Conservation (phyloP, 1,140 invertebrate species). For the Zaprionus ghesquierei region DNA sequence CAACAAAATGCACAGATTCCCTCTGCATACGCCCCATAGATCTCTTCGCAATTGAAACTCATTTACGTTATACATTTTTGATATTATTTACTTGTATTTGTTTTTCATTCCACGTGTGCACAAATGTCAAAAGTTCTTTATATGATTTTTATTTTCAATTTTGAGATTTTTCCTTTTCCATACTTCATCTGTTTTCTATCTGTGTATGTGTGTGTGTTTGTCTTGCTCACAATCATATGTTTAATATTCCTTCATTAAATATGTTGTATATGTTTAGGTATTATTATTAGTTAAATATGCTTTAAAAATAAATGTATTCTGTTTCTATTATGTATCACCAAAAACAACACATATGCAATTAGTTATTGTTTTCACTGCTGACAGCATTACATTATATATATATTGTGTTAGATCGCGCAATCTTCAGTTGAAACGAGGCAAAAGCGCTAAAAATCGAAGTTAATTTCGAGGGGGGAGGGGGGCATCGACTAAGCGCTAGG, state of each 20-base stretch:
- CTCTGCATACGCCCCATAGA: background rate
- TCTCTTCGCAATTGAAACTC: background rate
- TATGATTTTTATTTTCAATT: slow-evolving; percentile 25
- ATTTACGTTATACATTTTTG: slow-evolving; percentile 39
- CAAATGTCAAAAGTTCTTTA: slow-evolving; percentile 63
- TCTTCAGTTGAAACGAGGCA: background rate
- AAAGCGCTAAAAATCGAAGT: slow-evolving; percentile 16
- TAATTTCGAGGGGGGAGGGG: background rate
- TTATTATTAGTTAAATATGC: slow-evolving; percentile 54
- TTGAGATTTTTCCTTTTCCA: slow-evolving; percentile 23
- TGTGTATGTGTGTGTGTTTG: slow-evolving; percentile 18
- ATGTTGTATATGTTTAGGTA: slow-evolving; percentile 44
- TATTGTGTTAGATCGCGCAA: no score
- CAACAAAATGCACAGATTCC: background rate
- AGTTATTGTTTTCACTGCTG: slow-evolving; percentile 54
- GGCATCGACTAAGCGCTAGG: background rate
- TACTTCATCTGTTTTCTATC: background rate
- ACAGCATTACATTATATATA: no score
- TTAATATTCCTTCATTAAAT: slow-evolving; percentile 62
- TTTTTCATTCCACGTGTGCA: slow-evolving; percentile 67
- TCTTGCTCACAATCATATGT: slow-evolving; percentile 68
- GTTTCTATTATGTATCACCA: slow-evolving; percentile 63
- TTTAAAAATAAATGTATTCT: slow-evolving; percentile 71
- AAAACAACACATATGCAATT: slow-evolving; percentile 69
- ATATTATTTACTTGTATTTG: slow-evolving; percentile 75